Percentiles rank a stretch among this genome's conserved stretches.
Conservation (phyloP, 2,888 invertebrate species). For the Tricholauxania praeusta region DNA sequence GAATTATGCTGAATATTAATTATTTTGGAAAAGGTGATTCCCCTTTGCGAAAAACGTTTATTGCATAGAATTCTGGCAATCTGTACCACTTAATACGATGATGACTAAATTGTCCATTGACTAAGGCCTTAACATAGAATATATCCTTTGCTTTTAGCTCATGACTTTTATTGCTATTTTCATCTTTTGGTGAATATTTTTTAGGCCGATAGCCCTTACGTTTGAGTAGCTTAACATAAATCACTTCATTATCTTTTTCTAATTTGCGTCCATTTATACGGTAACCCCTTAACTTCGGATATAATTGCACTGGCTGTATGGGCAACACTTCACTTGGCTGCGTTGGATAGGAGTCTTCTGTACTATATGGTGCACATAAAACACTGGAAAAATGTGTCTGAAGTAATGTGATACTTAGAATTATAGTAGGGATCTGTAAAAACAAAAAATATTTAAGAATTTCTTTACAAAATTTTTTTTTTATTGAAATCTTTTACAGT, state of each 20-base stretch:
- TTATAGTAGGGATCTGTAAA: not conserved
- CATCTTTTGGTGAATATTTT: not conserved
- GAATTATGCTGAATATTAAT: not conserved
- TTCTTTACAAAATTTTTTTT: too few relatives aligned
- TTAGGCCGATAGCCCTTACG: constrained; percentile 55
- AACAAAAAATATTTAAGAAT: not conserved
- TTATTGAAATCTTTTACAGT: too few relatives aligned
- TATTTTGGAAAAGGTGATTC: constrained; percentile 10
- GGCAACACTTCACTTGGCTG: constrained; percentile 58
- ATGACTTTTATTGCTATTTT: constrained; percentile 10
- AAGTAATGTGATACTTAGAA: constrained; percentile 8
- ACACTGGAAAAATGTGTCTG: constrained; percentile 10
- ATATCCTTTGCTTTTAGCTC: constrained; percentile 56
- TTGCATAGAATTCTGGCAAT: constrained; percentile 62
- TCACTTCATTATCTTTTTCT: constrained; percentile 52
- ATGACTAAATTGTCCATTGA: constrained; percentile 62
- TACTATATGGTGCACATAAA: not conserved
- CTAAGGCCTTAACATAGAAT: constrained; percentile 61
- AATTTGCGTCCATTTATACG: constrained; percentile 51
- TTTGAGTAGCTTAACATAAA: constrained; percentile 58
- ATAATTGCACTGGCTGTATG: constrained; percentile 59
- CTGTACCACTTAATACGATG: constrained; percentile 60
- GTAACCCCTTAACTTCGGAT: constrained; percentile 52
- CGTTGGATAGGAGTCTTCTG: constrained; percentile 39
- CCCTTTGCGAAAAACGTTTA: constrained; percentile 57